phyloP scores from a whole-genome alignment of 2,888 invertebrate genomes.

The Campaea margaritaria region DNA sequence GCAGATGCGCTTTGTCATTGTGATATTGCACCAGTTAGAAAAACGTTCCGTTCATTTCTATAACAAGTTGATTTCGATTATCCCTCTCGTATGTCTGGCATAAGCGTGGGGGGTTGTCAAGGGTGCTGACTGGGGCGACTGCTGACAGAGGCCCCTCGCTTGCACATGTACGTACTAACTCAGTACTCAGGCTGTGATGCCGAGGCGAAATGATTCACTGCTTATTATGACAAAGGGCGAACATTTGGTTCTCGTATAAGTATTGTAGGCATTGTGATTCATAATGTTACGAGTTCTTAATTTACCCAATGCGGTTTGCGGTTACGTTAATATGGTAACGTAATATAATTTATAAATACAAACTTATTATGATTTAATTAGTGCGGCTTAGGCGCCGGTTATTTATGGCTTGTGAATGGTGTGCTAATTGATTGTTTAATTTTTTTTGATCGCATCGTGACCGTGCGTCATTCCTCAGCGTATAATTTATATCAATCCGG shows the following conservation, averaged over 20 bases:
- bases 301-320: constrained; percentile 36
- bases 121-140: constrained; percentile 24
- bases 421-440: neutral
- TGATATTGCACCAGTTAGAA: constrained; percentile 17
- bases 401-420: constrained; percentile 14
- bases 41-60: constrained; percentile 44
- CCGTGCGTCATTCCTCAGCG: neutral
- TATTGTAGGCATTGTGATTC: constrained; percentile 32
- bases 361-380: constrained; percentile 1
- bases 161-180: constrained; percentile 3
- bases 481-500: too few relatives aligned
- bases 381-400: constrained; percentile 25
- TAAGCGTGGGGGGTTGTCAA: constrained; percentile 44
- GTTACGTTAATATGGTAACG: constrained; percentile 20
- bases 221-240: constrained; percentile 29
- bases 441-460: neutral
- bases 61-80: constrained; percentile 57
- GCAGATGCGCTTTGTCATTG: neutral
- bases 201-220: constrained; percentile 38
- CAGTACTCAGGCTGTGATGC: neutral
- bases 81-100: constrained; percentile 18
- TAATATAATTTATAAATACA: constrained; percentile 1
- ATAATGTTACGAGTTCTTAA: constrained; percentile 28
- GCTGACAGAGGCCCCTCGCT: constrained; percentile 23
- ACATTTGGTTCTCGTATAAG: constrained; percentile 19